These are phyloP conservation scores for Crossaster papposus DNA, from an alignment of 53 echinoderm and acorn worm species.

Conservation along the genomic window DNA sequence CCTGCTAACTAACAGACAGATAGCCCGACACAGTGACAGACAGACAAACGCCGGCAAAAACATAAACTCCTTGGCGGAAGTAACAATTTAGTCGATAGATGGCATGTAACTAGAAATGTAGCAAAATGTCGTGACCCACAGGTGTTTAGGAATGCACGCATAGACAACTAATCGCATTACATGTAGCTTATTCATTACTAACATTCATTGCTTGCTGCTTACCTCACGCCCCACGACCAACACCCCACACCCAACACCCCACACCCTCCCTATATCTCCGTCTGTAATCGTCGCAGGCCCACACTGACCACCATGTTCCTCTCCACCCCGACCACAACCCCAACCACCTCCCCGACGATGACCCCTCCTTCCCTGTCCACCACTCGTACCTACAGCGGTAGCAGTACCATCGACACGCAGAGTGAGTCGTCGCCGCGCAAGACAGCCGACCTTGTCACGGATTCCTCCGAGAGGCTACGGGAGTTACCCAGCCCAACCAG, in stretches of 20 bases:
- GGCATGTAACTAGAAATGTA: no score
- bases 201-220: conserved; percentile 32
- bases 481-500: conserved; percentile 34
- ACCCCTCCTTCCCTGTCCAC: conserved; percentile 95
- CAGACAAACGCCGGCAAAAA: no score
- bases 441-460: conserved; percentile 56
- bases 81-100: no score
- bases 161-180: background rate
- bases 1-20: no score
- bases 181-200: conserved; percentile 15
- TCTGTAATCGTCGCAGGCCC: conserved; percentile 62
- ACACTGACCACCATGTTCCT: conserved; percentile 87
- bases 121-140: no score
- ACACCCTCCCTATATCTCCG: background rate
- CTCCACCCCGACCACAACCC: conserved; percentile 87
- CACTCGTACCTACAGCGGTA: conserved; percentile 93
- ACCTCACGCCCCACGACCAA: conserved; percentile 2
- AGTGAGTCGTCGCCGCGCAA: conserved; percentile 89
- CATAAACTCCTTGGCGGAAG: no score
- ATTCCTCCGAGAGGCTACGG: conserved; percentile 60
- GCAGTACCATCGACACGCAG: conserved; percentile 87
- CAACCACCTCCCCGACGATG: conserved; percentile 86
- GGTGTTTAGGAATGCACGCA: background rate
- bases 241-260: background rate
- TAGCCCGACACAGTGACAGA: no score